Evolutionary conservation across 2,113 vertebrate species (phyloP), one percentile per base, ranked within the genome.

Genomic region (Brachyistius frenatus): DNA sequence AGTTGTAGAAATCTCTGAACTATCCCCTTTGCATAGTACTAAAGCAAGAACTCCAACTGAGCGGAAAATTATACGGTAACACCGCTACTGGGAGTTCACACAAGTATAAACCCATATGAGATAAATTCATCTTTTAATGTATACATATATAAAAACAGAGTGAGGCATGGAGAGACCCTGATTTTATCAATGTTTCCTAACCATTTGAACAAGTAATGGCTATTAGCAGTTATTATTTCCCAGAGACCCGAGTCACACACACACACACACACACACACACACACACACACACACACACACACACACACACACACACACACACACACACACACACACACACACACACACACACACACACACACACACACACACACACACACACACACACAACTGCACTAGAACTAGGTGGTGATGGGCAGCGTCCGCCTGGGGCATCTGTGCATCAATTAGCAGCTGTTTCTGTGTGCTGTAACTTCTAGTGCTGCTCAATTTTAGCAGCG

Each of bases 401-500:
- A 62, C 10, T 39, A 69, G 74, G 47, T 39, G 60, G 49, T 56
- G 66, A 84, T 58, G 5, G 11, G 44, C 63, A 73, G 44, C 76
- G 78, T 81, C 54, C 71, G 62, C 57, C 50, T 57, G 44, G 44
- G 31, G 33, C 58, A 78, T 69, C 50, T 1, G 5, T 55, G 62
- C 37, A 76, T 73, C 50, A 44, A 23, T 16, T 2, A 70, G 62
- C 58, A 69, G 37, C 58, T 64, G 65, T 67, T 80, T 72, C 76
- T 56, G 65, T 73, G 36, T 41, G 54, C 54, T 7, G 5, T 58
- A 60, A 78, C 50, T 69, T 80, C 75, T 78, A 58, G 57, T 30
- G 14, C 57, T 33, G 71, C 11, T 36, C 78, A 91, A 89, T 90
- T 90, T 90, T 58, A 76, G 62, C 53, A 87, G 73, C 75, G 88